Base-by-base conservation (phyloP, 2,797 vertebrate species). In the Notolepis coatsorum region DNA sequence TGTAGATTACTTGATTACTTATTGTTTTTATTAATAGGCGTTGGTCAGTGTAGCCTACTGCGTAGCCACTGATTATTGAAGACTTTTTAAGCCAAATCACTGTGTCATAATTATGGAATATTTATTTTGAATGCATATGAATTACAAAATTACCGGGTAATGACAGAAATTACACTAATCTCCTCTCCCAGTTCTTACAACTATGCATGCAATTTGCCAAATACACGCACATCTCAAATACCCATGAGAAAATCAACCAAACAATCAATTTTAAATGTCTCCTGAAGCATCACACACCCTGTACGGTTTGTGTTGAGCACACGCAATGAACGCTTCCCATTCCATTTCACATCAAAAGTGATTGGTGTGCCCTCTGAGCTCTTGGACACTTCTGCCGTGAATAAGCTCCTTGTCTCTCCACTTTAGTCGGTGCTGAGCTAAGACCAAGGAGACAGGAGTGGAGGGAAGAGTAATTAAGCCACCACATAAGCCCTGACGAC, bases 401-500 rank as follows among this genome's bases (percentile, higher is more conserved):
- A 79, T 65, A 59, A 66, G 72, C 30, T 21, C 61, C 57, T 68
- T 68, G 65, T 77, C 48, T 66, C 17, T 53, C 28, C 7, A 4
- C 51, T 37, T 21, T 50, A 67, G 76, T 55, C n/a, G n/a, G n/a
- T 85, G 82, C 86, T 90, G 86, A 87, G 82, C 78, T 75, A 65
- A 77, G 80, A 45, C 75, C 37, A 31, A 61, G 45, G 73, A 76
- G 74, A 58, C 57, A 73, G 61, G 65, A 41, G 65, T 77, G 66
- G 69, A 56, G 60, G 81, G 70, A 77, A 71, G 81, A 74, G 87
- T 74, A 71, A 88, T 89, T 87, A 89, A 87, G 77, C 68, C 70
- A 50, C 77, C 65, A 71, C 75, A 82, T 79, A 82, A n/a, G 84
- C 85, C 80, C 87, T 90, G 85, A 90, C 63, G 77, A 85, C 80